Base-by-base conservation (phyloP, 2,888 invertebrate species). In the Brenthis ino region DNA sequence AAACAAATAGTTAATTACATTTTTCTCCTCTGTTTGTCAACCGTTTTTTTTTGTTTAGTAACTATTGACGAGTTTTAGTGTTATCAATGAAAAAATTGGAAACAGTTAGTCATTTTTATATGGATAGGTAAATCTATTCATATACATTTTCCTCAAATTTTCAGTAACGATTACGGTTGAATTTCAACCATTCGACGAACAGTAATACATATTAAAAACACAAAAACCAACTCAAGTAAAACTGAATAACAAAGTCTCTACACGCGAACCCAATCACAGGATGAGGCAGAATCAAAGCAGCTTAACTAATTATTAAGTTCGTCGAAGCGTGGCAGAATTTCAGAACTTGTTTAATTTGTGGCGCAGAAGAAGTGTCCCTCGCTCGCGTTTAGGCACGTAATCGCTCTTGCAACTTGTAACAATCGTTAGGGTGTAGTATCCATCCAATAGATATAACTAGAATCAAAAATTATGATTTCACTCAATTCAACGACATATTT, bases 291-390 rank as follows among this genome's bases (percentile, higher is more conserved):
- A 76, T 72, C 76, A 71, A 75, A 74, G 75, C 77, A 77, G 76
- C 76, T 85, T 76, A 89, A 89, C 88, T 88, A 90, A 89, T 89
- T 88, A 89, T 86, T 83, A 88, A 89, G 84, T 87, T 84, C 80
- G 74, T 69, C 76, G 75, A 71, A 76, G 72, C 75, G 76, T 76
- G 77, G 76, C 76, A 78, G 80, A 79, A 83, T 85, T 84, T 81
- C 77, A 77, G 76, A 90, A 92, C 85, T 93, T 91, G 89, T 89
- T 88, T 91, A 91, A 91, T 92, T 91, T 91, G 91, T 80, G 88
- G 87, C 74, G 72, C 74, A 72, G 79, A 84, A 85, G 84, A 82
- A 85, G 84, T 83, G 85, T 80, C 80, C 79, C 81, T 72, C 72
- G 72, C 74, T 77, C 76, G 79, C 82, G 93, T 92, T 91, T 92